Base-by-base conservation (phyloP, 2,113 vertebrate genomes). In the Columba janthina region DNA sequence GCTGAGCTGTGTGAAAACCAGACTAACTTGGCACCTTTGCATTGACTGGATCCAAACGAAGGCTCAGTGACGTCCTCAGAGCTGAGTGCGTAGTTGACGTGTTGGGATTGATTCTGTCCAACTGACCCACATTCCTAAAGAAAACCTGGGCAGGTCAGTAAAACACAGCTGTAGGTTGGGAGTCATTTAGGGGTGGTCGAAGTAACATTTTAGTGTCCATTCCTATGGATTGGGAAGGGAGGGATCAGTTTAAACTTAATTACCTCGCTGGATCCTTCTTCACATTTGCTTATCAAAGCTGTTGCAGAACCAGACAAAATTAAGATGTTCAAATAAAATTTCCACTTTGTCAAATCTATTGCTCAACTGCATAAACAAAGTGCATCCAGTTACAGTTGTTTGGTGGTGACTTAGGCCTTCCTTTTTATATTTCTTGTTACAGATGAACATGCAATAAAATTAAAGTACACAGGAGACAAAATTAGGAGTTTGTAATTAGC, bases 401-500 rank as follows among this genome's bases (percentile, higher is more conserved):
- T 42, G 51, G 21, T 80, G 44, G 66, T 93, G 65, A 34, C 51
- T 87, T 85, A 40, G 81, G 31, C 57, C 58, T 86, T 80, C 15
- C 32, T 60, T 53, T 76, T 38, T 64, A 16, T 60, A 38, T 56
- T 19, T 50, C 54, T 72, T 72, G 44, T 61, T 84, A 57, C 19
- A 46, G 48, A 89, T 65, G 58, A 89, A 38, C 26, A n/a, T 44
- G 46, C 74, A 89, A 48, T 88, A 76, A 76, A 67, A 76, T 60
- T 8, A 29, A 85, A 85, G 57, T 85, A 60, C 66, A 25, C 20
- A 60, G 64, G 85, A 83, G 53, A 82, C 61, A 86, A 96, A 92
- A 89, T 75, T 82, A 89, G 57, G 71, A 75, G 76, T 75, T 76
- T 69, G 70, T 96, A 95, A 94, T 95, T 87, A 89, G 53, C 22